A percentile compares a stretch with the other conserved stretches of the same genome.
These are phyloP conservation scores for Neomorphus geoffroyi DNA, from an alignment of 2,797 vertebrate species.

Conservation along the genomic window DNA sequence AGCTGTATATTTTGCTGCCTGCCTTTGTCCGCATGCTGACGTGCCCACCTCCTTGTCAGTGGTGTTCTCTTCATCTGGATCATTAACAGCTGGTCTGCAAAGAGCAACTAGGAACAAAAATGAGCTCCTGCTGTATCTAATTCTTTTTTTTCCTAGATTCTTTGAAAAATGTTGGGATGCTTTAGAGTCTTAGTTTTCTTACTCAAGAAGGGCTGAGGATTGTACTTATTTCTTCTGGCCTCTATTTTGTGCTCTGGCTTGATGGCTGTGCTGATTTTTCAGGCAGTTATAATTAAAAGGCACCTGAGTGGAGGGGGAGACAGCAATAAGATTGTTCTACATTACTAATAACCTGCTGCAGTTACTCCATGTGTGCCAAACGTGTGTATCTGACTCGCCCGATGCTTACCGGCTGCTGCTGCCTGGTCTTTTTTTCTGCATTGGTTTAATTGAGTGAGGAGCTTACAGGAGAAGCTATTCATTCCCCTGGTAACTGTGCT, in stretches of 20 bases:
- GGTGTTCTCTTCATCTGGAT: background rate
- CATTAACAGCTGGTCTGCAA: background rate
- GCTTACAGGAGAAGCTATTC: background rate
- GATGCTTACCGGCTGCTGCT: background rate
- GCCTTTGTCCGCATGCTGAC: fast-evolving
- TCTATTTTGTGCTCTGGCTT: background rate
- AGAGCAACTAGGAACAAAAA: background rate
- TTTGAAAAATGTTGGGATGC: background rate
- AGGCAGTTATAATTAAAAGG: background rate
- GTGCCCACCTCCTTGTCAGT: background rate
- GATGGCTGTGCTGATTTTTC: background rate
- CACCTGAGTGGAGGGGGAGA: background rate
- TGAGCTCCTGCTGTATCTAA: background rate
- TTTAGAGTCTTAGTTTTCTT: background rate
- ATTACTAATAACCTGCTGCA: background rate
- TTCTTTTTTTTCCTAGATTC: background rate
- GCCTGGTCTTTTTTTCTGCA: background rate
- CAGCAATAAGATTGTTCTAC: background rate
- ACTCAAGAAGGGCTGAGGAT: background rate
- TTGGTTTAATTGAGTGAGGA: conserved; percentile 24
- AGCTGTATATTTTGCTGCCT: background rate
- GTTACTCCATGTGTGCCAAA: fast-evolving
- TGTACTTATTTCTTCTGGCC: background rate
- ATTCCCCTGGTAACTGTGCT: conserved; percentile 4
- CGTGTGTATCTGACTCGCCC: background rate